Base-by-base conservation (phyloP, 1,140 invertebrate genomes). In the Sitophilus oryzae region DNA sequence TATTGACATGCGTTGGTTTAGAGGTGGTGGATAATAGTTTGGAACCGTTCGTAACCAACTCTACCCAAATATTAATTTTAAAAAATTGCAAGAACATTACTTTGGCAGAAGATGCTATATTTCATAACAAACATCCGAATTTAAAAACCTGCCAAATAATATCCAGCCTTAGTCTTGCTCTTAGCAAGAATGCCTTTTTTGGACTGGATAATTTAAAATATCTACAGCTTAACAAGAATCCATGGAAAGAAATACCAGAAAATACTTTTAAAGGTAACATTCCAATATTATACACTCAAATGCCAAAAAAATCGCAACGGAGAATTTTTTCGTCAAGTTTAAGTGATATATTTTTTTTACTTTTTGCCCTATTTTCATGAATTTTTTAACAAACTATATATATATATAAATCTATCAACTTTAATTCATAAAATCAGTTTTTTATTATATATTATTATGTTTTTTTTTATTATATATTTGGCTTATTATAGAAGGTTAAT, bases 181-280 rank as follows among this genome's bases (percentile, higher is more conserved):
- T 41, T 5, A 18, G 19, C 10, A 2, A 8, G 19, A 15, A 41
- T 41, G 14, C 38, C 10, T 41, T 41, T 41, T 16, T 2, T 16
- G 38, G 38, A 15, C 11, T 41, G 3, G 3, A 15, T 2, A 41
- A 41, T 20, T 18, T 41, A 4, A 41, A 41, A 41, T 41, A 41
- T 20, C n/a, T 41, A 3, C 18, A 41, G 2, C 10, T 41, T 20
- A 2, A 18, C 3, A 8, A 18, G 19, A 41, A 15, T 41, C 18
- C 38, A 18, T 41, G 38, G 38, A 16, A 41, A 10, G 38, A 41
- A 11, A 41, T 41, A n/a, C 10, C 10, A 11, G 38, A 18, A 41
- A 41, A 41, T 41, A 18, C 14, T 16, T 41, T 41, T 41, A 41
- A 41, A 41, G 38, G 38, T 41, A 41, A 41, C 8, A 38, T n/a